Percentiles rank a stretch among this genome's conserved stretches.
phyloP scores from a whole-genome alignment of 2,888 invertebrate genomes.

The Empis livida region DNA sequence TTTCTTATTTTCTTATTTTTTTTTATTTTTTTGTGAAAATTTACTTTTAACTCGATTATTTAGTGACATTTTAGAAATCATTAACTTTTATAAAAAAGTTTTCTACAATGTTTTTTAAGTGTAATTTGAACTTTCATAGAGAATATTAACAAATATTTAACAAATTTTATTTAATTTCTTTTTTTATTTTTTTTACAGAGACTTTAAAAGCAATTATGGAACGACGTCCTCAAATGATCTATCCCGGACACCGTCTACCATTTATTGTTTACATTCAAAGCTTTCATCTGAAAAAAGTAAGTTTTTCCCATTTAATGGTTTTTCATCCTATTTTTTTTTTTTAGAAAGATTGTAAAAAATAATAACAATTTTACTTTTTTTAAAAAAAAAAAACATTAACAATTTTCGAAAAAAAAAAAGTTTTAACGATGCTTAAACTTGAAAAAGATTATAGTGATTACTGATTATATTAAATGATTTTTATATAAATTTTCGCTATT shows the following conservation, averaged over 20 bases:
- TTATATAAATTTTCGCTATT: too few relatives aligned
- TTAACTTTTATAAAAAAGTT: too few relatives aligned
- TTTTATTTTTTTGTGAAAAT: too few relatives aligned
- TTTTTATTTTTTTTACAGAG: slow-evolving; percentile 7
- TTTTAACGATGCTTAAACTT: neutral
- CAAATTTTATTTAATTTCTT: neutral
- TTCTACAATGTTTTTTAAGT: too few relatives aligned
- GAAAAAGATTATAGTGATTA: too few relatives aligned
- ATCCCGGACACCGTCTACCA: neutral
- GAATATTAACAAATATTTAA: too few relatives aligned
- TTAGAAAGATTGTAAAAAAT: neutral
- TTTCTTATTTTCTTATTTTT: too few relatives aligned
- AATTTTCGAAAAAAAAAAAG: neutral
- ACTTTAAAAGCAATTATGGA: slow-evolving; percentile 12
- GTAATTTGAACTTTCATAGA: too few relatives aligned
- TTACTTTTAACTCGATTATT: too few relatives aligned
- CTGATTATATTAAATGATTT: too few relatives aligned
- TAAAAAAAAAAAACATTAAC: too few relatives aligned
- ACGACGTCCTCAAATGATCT: neutral
- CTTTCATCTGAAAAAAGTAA: slow-evolving; percentile 9
- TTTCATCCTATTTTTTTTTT: neutral
- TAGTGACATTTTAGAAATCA: too few relatives aligned
- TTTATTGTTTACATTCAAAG: slow-evolving; percentile 11
- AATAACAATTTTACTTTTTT: neutral
- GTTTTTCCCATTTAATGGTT: neutral